These are phyloP conservation scores for Stichodactyla helianthus DNA, from an alignment of 64 coral and sea anemone genomes.

Conservation along the genomic window DNA sequence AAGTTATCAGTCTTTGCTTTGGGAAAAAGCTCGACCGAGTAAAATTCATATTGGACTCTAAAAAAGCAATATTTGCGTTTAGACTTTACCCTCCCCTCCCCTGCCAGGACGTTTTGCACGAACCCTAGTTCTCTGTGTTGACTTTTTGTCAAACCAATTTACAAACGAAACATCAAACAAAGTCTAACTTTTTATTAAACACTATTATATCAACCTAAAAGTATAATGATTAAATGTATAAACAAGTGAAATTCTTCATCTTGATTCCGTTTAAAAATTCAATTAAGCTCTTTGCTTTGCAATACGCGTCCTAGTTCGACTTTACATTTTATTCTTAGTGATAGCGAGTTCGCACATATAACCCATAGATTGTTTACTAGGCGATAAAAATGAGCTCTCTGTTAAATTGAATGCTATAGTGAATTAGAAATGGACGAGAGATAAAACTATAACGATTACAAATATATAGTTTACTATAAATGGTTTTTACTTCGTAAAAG, in stretches of 20 bases:
- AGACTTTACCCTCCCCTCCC: too few relatives aligned
- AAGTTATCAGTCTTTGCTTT: too few relatives aligned
- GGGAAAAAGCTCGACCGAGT: too few relatives aligned
- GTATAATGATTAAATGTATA: neutral
- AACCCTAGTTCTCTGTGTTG: too few relatives aligned
- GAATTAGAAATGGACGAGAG: neutral
- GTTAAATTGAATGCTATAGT: neutral
- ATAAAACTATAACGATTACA: slow-evolving; percentile 10
- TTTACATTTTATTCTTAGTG: neutral
- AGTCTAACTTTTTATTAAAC: neutral
- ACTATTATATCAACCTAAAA: neutral
- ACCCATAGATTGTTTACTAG: neutral
- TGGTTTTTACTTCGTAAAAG: neutral
- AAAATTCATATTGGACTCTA: too few relatives aligned
- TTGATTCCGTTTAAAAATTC: neutral
- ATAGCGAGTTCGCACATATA: neutral
- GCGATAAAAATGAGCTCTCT: neutral
- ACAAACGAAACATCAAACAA: neutral
- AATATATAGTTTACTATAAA: slow-evolving; percentile 1
- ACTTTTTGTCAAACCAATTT: neutral
- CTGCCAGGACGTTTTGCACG: too few relatives aligned
- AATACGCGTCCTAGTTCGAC: neutral
- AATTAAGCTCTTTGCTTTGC: neutral
- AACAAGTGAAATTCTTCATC: neutral
- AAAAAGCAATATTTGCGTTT: too few relatives aligned